phyloP scores from a whole-genome alignment of 2,888 invertebrate genomes.

The Drosophila mimetica region DNA sequence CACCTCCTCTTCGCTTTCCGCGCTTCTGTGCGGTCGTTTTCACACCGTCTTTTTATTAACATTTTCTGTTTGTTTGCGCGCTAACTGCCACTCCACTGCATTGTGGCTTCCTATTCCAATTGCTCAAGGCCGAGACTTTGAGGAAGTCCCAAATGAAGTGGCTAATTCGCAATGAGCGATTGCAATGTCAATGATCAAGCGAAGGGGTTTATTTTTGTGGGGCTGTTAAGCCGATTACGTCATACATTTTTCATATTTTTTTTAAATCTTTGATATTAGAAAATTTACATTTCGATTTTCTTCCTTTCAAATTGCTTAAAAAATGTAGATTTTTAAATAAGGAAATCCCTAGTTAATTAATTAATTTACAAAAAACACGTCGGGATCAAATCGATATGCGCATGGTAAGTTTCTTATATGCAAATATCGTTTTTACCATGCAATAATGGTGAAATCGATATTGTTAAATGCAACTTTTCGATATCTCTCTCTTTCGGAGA shows the following conservation, averaged over 20 bases:
- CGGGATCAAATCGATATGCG: too few relatives aligned
- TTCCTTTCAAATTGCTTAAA: too few relatives aligned
- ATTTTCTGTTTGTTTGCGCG: slow-evolving; percentile 9
- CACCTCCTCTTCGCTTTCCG: slow-evolving; percentile 48
- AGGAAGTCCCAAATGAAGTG: slow-evolving; percentile 52
- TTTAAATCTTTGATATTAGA: not conserved
- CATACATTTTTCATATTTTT: too few relatives aligned
- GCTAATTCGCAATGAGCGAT: slow-evolving; percentile 26
- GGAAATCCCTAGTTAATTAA: too few relatives aligned
- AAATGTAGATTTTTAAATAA: too few relatives aligned
- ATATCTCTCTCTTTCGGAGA: too few relatives aligned
- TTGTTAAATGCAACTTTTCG: too few relatives aligned
- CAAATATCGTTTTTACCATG: too few relatives aligned
- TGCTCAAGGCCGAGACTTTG: slow-evolving; percentile 55
- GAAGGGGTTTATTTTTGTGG: not conserved
- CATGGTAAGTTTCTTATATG: too few relatives aligned
- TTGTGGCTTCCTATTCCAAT: slow-evolving; percentile 36
- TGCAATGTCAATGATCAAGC: slow-evolving; percentile 11
- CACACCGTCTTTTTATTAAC: slow-evolving; percentile 32
- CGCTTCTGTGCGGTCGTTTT: slow-evolving; percentile 43
- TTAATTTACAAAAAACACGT: too few relatives aligned
- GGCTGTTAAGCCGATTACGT: not conserved
- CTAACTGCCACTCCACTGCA: slow-evolving; percentile 11
- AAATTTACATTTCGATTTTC: too few relatives aligned
- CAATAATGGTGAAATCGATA: too few relatives aligned